phyloP scores from a whole-genome alignment of 37 sponge, comb jelly and placozoan species.

The Spongilla lacustris region DNA sequence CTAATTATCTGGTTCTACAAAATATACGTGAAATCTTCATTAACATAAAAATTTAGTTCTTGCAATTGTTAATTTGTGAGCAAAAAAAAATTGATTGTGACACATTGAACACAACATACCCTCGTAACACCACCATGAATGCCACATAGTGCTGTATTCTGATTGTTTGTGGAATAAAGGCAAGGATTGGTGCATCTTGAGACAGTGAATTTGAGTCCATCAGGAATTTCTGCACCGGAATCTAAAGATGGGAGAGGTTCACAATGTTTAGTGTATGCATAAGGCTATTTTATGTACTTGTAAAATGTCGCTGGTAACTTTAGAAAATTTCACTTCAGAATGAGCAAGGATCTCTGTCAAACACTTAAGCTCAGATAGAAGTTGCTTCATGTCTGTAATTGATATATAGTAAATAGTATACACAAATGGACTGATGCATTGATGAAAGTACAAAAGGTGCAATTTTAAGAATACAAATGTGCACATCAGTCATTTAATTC shows the following conservation, averaged over 20 bases:
- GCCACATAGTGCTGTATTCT: conserved; percentile 51
- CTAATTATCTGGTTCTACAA: too few relatives aligned
- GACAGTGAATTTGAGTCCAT: background rate
- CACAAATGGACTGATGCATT: too few relatives aligned
- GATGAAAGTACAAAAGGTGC: too few relatives aligned
- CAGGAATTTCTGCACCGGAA: conserved; percentile 23
- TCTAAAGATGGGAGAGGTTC: conserved; percentile 14
- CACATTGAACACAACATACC: too few relatives aligned
- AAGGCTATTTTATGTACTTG: background rate
- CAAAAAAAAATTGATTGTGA: too few relatives aligned
- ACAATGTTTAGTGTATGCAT: too few relatives aligned
- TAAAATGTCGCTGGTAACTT: conserved; percentile 15
- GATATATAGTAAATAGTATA: background rate
- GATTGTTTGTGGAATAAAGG: conserved; percentile 35
- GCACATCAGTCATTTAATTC: too few relatives aligned
- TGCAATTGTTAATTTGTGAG: too few relatives aligned
- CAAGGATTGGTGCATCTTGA: conserved; percentile 7
- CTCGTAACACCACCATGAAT: conserved; percentile 31
- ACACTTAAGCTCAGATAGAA: conserved; percentile 25
- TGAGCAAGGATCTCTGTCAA: conserved; percentile 29
- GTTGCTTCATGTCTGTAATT: background rate
- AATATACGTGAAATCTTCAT: too few relatives aligned
- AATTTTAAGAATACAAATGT: too few relatives aligned
- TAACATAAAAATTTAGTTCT: too few relatives aligned
- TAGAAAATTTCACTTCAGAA: conserved; percentile 32